phyloP scores from a whole-genome alignment of 1,140 invertebrate species.

The Ceratina australensis region DNA sequence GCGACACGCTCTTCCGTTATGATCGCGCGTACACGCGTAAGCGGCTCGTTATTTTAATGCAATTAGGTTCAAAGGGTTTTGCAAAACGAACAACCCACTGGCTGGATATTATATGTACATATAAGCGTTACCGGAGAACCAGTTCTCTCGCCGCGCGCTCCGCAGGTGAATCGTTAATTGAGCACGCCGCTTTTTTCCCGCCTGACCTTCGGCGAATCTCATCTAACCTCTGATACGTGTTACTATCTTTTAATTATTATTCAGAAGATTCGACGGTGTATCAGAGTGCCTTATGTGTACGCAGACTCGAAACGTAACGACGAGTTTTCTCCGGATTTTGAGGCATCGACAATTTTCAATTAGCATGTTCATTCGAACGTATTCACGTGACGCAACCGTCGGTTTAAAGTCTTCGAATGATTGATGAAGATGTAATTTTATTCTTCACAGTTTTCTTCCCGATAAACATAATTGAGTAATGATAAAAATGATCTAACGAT shows the following conservation, averaged over 20 bases:
- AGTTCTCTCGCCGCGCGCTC: conserved; percentile 16
- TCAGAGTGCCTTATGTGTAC: too few species aligned
- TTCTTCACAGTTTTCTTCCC: too few species aligned
- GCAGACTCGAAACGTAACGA: too few species aligned
- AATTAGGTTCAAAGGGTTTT: conserved; percentile 42
- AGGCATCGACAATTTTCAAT: too few species aligned
- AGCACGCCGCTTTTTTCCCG: neutral
- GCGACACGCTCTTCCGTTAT: conserved; percentile 37
- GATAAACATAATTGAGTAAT: too few species aligned
- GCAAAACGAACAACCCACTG: conserved; percentile 19
- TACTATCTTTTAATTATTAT: conserved; percentile 6
- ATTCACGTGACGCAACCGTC: too few species aligned
- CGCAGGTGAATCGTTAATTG: conserved; percentile 43
- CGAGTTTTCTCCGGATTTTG: too few species aligned
- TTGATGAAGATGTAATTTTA: too few species aligned
- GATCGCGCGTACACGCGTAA: conserved; percentile 14
- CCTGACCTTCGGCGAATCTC: conserved; percentile 1
- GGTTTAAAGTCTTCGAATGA: too few species aligned
- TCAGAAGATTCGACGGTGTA: too few species aligned
- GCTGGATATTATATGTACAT: neutral
- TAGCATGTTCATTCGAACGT: too few species aligned
- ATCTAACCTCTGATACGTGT: neutral
- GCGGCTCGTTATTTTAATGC: conserved; percentile 41
- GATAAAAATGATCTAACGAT: too few species aligned
- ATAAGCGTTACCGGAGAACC: conserved; percentile 8